Conservation (phyloP, 2,797 vertebrate species). For the Emydoidea blandingii region DNA sequence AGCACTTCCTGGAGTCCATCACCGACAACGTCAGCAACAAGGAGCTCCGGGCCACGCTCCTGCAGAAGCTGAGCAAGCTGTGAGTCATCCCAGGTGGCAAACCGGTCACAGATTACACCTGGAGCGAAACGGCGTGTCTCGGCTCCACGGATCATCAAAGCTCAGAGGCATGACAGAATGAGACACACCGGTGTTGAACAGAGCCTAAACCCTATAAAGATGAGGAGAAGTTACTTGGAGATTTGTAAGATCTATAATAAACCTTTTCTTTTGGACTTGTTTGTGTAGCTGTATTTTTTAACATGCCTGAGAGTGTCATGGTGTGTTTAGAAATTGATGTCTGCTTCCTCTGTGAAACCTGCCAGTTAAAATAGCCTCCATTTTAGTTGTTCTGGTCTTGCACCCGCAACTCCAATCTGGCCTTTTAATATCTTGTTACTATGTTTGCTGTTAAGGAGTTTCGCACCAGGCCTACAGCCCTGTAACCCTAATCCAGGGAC, state of each 20-base stretch:
- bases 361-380: background rate
- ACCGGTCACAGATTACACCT: background rate
- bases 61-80: slow-evolving; percentile 91
- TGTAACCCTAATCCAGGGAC: background rate
- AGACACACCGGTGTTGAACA: background rate
- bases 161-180: rapidly evolving
- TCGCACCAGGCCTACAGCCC: background rate
- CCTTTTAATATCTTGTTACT: background rate
- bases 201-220: background rate
- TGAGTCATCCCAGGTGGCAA: background rate
- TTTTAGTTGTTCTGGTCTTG: background rate
- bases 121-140: background rate
- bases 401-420: background rate
- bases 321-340: rapidly evolving
- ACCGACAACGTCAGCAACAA: slow-evolving; percentile 82
- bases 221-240: rapidly evolving
- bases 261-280: background rate
- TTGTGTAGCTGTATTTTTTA: background rate
- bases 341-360: background rate
- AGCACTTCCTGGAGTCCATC: slow-evolving; percentile 91
- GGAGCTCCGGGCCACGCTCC: slow-evolving; percentile 87
- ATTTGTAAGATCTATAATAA: slow-evolving; percentile 53
- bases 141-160: background rate
- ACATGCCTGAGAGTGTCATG: rapidly evolving
- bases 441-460: background rate